Base-by-base conservation (phyloP, 2,113 vertebrate species). In the Phoxinus phoxinus region DNA sequence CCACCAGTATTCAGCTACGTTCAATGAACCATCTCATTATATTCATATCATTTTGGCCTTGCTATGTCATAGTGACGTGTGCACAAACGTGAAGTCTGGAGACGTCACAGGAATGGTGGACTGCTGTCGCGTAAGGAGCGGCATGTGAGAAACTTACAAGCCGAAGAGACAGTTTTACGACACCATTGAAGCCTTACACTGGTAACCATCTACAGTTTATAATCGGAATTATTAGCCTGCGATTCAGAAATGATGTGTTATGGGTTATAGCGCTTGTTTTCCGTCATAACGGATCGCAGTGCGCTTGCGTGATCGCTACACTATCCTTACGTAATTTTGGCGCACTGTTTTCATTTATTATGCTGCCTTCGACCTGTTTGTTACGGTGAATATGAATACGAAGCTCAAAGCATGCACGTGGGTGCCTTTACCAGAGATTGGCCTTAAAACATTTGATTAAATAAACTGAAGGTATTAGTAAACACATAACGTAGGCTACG, bases 81-180 rank as follows among this genome's bases (percentile, higher is more conserved):
- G 65, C 81, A 48, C 27, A 11, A 6, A 23, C 56, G 1, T 89
- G 41, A 89, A 91, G 91, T 88, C 92, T 91, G 90, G 85, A 88
- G 56, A 88, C 93, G 93, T 93, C 92, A 93, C 58, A 71, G 21
- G 6, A 80, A 89, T 92, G 90, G 91, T 90, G 90, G 88, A 86
- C 92, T 84, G 81, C 17, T 30, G 13, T 73, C 21, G 83, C 30
- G 90, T 81, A 83, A 84, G 74, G 53, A 72, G 65, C 65, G 61
- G 69, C 78, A 58, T 27, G 79, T 17, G 25, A 6, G 63, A 88
- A 90, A 90, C n/a, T 86, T 85, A 25, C 13, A 65, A 88, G 86
- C 86, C 56, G 88, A 63, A 46, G 41, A 13, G 30, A 78, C 87
- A 74, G 86, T 89, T 92, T 90, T 83, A n/a, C 61, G 59, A 53